phyloP scores from a whole-genome alignment of 2,797 vertebrate species.

The Pelobates cultripes region DNA sequence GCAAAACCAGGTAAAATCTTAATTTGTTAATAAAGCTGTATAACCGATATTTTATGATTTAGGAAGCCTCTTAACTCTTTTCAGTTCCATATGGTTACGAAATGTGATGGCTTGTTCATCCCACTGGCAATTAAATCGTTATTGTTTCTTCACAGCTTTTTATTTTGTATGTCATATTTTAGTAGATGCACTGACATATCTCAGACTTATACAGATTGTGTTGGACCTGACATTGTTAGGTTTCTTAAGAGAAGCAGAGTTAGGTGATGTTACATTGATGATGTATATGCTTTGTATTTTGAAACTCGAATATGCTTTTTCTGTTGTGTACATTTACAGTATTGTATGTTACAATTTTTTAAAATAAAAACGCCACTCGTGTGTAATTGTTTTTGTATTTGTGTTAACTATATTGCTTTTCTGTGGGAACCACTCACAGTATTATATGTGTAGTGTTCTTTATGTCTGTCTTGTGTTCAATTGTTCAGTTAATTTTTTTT shows the following conservation, averaged over 20 bases:
- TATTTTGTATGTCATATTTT: too few species aligned
- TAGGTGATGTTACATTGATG: not conserved
- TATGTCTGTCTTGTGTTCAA: conserved; percentile 12
- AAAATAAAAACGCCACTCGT: not conserved
- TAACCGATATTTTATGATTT: too few species aligned
- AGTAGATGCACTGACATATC: too few species aligned
- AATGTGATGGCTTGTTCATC: too few species aligned
- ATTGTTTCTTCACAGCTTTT: too few species aligned
- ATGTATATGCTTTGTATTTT: not conserved
- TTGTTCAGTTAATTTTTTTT: too few species aligned
- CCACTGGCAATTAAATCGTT: too few species aligned
- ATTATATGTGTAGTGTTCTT: not conserved
- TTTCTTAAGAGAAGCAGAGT: not conserved
- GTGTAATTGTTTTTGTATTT: conserved; percentile 1
- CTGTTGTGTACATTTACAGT: not conserved
- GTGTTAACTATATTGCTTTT: conserved; percentile 11
- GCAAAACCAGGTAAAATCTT: conserved; percentile 23
- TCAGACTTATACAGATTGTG: not conserved
- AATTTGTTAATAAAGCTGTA: not conserved
- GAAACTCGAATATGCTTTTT: not conserved
- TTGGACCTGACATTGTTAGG: not conserved
- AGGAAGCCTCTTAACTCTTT: too few species aligned
- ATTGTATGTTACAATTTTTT: not conserved
- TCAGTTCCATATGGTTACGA: too few species aligned
- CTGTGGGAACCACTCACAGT: not conserved